Percentiles rank a stretch among this genome's conserved stretches.
These are phyloP conservation scores for Sparus aurata DNA, from an alignment of 2,797 vertebrate species.

Conservation along the genomic window DNA sequence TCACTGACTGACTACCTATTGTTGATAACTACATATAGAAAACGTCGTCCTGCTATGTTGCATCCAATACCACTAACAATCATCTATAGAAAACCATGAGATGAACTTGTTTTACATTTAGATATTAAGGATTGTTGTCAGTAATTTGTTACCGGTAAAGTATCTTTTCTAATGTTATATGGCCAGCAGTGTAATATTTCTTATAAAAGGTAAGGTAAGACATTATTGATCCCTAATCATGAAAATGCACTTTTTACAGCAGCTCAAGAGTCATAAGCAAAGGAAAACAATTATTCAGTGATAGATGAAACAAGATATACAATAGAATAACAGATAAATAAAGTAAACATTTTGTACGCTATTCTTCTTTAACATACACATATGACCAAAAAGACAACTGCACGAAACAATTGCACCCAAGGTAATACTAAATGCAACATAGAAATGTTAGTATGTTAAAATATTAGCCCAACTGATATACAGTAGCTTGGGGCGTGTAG, in stretches of 20 bases:
- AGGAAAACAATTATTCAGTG: too few species aligned
- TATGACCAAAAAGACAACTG: too few species aligned
- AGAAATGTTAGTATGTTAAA: constrained; percentile 6
- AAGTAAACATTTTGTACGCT: too few species aligned
- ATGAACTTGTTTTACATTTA: not conserved
- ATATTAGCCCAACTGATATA: constrained; percentile 16
- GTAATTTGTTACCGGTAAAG: not conserved
- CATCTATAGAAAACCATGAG: not conserved
- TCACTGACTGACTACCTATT: not conserved
- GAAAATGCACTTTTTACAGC: too few species aligned
- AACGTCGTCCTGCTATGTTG: not conserved
- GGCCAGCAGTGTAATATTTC: not conserved
- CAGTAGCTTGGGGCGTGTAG: not conserved
- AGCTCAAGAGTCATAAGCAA: too few species aligned
- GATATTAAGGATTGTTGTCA: not conserved
- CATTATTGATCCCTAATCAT: too few species aligned
- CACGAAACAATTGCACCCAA: too few species aligned
- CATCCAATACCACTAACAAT: not conserved
- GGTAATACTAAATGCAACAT: too few species aligned
- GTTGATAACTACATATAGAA: not conserved
- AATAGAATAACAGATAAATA: too few species aligned
- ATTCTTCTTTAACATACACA: too few species aligned
- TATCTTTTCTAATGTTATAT: not conserved
- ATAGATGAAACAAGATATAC: too few species aligned
- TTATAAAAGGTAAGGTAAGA: not conserved